Base-by-base conservation (phyloP, 2,888 invertebrate genomes). In the Drosophila putrida region DNA sequence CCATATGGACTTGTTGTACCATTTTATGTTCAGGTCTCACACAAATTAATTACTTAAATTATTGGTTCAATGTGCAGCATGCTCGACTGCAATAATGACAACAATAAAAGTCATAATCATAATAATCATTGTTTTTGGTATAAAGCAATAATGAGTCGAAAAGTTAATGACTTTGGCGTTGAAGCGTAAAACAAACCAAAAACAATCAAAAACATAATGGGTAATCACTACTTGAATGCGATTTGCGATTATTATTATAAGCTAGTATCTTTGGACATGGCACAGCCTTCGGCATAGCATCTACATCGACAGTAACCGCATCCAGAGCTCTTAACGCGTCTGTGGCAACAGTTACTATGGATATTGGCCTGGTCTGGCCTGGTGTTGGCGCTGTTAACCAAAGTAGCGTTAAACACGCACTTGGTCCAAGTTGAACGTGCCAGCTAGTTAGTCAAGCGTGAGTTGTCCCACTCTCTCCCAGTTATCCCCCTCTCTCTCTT, bases 361-460 rank as follows among this genome's bases (percentile, higher is more conserved):
- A 25, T 54, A 33, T 35, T 57, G 33, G 43, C 43, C 35, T 13
- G 33, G n/a, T 13, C 39, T 28, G n/a, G n/a, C 9, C 54, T 43
- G 33, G 25, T 35, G 44, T 20, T 55, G 35, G 53, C 39, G 70
- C 47, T 67, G 60, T 80, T 77, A 78, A 50, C 81, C 62, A 85
- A 79, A 83, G 78, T 85, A 84, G 87, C 87, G 84, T 71, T 89
- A 75, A 85, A 75, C 85, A 89, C 88, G 85, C 85, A 84, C 73
- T 80, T 78, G 69, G 54, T 27, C 47, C 61, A 77, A 87, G 72
- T 87, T 88, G 88, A 80, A 88, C 75, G 86, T 73, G 76, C 83
- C 53, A 78, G 78, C 81, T 71, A 78, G 61, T 71, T 75, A 80
- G 68, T 78, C 55, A 67, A 75, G 74, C 74, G 51, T 76, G 62